Evolutionary conservation across 2,113 vertebrate genomes (phyloP).

Genomic region (Cariama cristata): DNA sequence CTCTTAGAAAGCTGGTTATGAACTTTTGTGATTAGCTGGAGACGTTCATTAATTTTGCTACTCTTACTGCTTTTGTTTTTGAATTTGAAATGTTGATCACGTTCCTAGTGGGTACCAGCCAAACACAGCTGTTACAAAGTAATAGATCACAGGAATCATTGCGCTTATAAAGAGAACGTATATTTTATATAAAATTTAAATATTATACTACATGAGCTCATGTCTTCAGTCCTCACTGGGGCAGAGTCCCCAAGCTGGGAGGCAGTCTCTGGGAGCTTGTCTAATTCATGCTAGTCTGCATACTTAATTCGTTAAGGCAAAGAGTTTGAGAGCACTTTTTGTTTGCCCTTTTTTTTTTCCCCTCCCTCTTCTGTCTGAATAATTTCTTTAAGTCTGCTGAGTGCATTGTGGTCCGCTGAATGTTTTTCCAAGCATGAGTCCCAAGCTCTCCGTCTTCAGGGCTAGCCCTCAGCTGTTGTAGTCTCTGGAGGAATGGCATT

Average conservation of each 20-base stretch:
- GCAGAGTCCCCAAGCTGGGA: not conserved
- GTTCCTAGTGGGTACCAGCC: conserved; percentile 40
- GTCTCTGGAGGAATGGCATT: conserved; percentile 72
- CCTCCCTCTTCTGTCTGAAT: not conserved
- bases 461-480: conserved; percentile 70
- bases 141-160: not conserved
- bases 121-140: conserved; percentile 24
- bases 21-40: conserved; percentile 1
- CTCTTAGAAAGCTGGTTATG: conserved; percentile 36
- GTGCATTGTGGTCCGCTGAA: not conserved
- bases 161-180: not conserved
- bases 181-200: not conserved
- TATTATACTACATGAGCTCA: not conserved
- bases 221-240: not conserved
- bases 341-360: not conserved
- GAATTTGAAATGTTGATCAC: conserved; percentile 52
- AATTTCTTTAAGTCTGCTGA: not conserved
- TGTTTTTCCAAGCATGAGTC: conserved; percentile 36
- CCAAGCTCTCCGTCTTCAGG: conserved; percentile 27
- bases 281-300: not conserved
- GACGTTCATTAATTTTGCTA: conserved; percentile 14
- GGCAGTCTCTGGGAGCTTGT: not conserved
- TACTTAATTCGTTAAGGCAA: not conserved
- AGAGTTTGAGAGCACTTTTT: conserved; percentile 17
- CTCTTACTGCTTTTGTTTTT: conserved; percentile 34